A percentile compares a stretch with the other conserved stretches of the same genome.
Conservation (phyloP, 2,888 invertebrate species). For the Flexamia atlantica region DNA sequence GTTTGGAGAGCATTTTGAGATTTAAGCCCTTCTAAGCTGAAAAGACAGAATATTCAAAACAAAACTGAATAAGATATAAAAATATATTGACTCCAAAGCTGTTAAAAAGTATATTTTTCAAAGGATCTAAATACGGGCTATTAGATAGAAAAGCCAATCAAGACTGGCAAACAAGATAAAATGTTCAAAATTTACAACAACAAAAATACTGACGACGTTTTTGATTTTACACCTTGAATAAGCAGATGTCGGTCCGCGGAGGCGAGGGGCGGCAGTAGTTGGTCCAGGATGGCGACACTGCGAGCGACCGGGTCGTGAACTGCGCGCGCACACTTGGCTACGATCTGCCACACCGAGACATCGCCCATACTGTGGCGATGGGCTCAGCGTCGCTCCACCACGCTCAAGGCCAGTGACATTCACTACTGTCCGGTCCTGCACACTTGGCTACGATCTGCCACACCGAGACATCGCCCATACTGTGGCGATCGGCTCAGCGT, state of each 20-base stretch:
- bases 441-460: background rate
- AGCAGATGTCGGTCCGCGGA: slow-evolving; percentile 67
- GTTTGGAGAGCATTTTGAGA: too few species aligned
- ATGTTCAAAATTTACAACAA: too few species aligned
- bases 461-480: background rate
- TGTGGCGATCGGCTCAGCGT: background rate
- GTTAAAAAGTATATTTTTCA: too few species aligned
- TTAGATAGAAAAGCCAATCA: too few species aligned
- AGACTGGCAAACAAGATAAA: too few species aligned
- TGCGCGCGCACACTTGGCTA: slow-evolving; percentile 62
- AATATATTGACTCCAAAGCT: too few species aligned
- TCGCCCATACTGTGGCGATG: slow-evolving; percentile 13
- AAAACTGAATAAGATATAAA: too few species aligned
- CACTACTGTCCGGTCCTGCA: slow-evolving; percentile 4
- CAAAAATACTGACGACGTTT: too few species aligned
- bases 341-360: slow-evolving; percentile 51
- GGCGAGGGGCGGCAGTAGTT: slow-evolving; percentile 79
- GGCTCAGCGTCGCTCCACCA: slow-evolving; percentile 6
- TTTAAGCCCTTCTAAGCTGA: too few species aligned
- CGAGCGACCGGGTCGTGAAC: slow-evolving; percentile 72
- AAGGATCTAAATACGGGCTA: too few species aligned
- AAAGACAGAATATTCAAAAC: too few species aligned
- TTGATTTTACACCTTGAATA: slow-evolving; percentile 38
- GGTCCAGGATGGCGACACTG: slow-evolving; percentile 80
- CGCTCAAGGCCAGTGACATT: background rate